phyloP scores from a whole-genome alignment of 2,113 vertebrate genomes.

The Myanophis thanlyinensis region DNA sequence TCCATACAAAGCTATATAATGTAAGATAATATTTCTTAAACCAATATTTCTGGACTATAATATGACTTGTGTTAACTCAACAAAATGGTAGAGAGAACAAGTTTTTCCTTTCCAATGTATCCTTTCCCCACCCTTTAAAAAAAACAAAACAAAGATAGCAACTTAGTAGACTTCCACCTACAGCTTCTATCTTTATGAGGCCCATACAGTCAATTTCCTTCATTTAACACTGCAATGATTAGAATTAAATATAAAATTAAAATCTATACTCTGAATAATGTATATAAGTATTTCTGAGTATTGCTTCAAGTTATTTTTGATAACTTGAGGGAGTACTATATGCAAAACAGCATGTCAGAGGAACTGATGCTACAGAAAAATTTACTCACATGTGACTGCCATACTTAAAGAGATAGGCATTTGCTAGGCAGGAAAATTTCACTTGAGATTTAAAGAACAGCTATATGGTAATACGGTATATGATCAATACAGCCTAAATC shows the following conservation, averaged over 20 bases:
- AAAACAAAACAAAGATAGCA: neutral
- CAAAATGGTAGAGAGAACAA: neutral
- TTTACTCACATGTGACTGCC: neutral
- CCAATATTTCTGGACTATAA: neutral
- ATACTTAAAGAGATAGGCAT: neutral
- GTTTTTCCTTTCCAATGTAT: neutral
- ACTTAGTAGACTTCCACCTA: neutral
- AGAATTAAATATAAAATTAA: neutral
- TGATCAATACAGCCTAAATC: neutral
- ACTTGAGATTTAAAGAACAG: neutral
- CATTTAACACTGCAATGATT: neutral
- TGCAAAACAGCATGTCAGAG: neutral
- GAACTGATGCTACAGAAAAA: neutral
- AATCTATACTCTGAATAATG: neutral
- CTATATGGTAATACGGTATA: neutral
- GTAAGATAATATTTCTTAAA: neutral
- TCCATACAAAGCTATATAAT: neutral
- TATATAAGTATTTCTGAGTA: neutral
- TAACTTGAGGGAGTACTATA: neutral
- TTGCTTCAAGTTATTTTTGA: neutral
- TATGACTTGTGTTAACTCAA: neutral
- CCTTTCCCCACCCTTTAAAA: neutral
- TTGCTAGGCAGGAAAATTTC: neutral
- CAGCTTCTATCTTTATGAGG: neutral
- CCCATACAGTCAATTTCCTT: neutral